A percentile compares a stretch with the other conserved stretches of the same genome.
Conservation (phyloP, 1,140 invertebrate genomes). For the Acromyrmex echinatior region DNA sequence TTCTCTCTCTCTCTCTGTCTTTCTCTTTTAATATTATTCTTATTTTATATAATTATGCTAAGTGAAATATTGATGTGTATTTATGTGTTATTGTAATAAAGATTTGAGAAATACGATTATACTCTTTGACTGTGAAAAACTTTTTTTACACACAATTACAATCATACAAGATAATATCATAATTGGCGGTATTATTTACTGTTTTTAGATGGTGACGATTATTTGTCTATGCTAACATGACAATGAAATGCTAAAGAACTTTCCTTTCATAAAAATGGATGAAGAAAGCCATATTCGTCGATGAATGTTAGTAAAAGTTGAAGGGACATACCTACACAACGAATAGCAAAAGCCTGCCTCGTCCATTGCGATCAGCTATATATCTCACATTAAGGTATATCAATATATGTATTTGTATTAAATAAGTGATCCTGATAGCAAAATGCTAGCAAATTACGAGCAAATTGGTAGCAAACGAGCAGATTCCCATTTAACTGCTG, state of each 20-base stretch:
- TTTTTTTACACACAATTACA: background rate
- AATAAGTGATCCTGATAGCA: too few relatives aligned
- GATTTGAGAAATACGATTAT: background rate
- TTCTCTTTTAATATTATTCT: background rate
- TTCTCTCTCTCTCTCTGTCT: too few relatives aligned
- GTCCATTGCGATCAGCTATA: conserved; percentile 80
- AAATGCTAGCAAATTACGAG: too few relatives aligned
- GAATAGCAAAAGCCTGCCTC: conserved; percentile 80
- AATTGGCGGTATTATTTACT: background rate
- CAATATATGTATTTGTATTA: background rate
- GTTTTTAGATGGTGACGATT: conserved; percentile 66
- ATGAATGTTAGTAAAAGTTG: conserved; percentile 77
- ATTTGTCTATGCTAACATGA: conserved; percentile 44
- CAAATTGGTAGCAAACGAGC: too few relatives aligned
- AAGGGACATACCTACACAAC: conserved; percentile 73
- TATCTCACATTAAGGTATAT: conserved; percentile 82
- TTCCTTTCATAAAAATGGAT: conserved; percentile 54
- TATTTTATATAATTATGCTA: background rate
- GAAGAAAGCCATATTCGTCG: conserved; percentile 52
- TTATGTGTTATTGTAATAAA: background rate
- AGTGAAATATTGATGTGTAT: background rate
- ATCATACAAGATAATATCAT: background rate
- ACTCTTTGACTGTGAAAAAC: background rate
- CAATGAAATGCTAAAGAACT: conserved; percentile 59
- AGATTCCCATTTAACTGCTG: too few relatives aligned